A percentile compares a stretch with the other conserved stretches of the same genome.
Evolutionary conservation across 2,113 vertebrate species (phyloP).

Genomic region (Hippopotamus amphibius): DNA sequence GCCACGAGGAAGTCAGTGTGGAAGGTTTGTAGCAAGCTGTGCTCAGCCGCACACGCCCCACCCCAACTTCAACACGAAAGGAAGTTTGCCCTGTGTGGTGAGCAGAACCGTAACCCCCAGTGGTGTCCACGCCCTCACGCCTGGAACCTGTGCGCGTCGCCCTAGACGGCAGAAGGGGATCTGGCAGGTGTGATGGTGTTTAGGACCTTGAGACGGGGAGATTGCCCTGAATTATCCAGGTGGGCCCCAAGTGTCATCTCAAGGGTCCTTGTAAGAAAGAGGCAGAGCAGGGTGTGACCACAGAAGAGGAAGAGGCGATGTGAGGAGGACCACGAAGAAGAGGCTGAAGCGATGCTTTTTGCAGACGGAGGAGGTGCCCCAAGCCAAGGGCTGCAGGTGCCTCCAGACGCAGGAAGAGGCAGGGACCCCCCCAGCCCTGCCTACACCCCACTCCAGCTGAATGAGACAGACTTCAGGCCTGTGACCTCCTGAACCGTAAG

Average conservation of each 20-base stretch:
- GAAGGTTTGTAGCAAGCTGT: accelerated
- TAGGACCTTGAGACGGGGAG: too few relatives aligned
- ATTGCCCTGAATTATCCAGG: accelerated
- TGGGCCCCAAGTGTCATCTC: accelerated
- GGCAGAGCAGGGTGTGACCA: accelerated
- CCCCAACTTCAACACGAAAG: background rate
- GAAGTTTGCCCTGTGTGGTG: accelerated
- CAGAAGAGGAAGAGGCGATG: accelerated
- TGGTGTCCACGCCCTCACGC: accelerated
- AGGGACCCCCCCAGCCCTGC: accelerated
- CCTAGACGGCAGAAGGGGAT: background rate
- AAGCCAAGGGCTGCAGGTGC: background rate
- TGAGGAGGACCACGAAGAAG: accelerated
- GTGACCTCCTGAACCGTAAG: background rate
- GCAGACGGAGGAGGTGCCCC: accelerated
- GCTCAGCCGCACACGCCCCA: accelerated
- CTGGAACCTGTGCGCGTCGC: accelerated
- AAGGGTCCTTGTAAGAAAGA: background rate
- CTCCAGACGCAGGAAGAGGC: background rate
- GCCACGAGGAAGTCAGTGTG: background rate
- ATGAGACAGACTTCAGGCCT: accelerated
- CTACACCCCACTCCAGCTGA: accelerated
- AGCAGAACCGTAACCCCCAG: background rate
- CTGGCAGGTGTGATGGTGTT: accelerated
- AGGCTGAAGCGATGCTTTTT: accelerated